Percentiles rank a stretch among this genome's conserved stretches.
Evolutionary conservation across 2,888 invertebrate species (phyloP).

Genomic region (Drosophila suboccidentalis): DNA sequence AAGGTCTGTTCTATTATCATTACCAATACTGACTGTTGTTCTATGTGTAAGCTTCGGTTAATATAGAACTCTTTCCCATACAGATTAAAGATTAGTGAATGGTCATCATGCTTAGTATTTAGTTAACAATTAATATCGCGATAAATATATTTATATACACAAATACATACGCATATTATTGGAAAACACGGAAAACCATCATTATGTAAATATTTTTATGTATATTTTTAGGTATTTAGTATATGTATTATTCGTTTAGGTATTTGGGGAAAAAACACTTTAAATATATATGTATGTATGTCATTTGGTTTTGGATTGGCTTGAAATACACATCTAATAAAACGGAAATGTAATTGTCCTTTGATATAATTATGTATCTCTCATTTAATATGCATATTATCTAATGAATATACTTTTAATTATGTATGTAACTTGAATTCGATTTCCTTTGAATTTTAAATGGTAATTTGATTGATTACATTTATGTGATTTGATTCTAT

Average conservation of each 20-base stretch:
- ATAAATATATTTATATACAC: slow-evolving; percentile 53
- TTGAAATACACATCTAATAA: slow-evolving; percentile 72
- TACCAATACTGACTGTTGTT: slow-evolving; percentile 74
- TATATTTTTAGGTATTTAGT: slow-evolving; percentile 34
- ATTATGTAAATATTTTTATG: slow-evolving; percentile 51
- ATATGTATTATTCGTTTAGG: slow-evolving; percentile 35
- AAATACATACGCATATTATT: slow-evolving; percentile 60
- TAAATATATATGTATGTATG: slow-evolving; percentile 37
- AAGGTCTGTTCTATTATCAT: slow-evolving; percentile 6
- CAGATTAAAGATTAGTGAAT: slow-evolving; percentile 34
- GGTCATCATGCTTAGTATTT: slow-evolving; percentile 78
- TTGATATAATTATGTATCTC: slow-evolving; percentile 57
- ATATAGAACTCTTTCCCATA: slow-evolving; percentile 12
- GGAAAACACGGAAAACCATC: slow-evolving; percentile 79
- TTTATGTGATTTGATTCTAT: slow-evolving; percentile 55
- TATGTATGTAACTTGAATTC: slow-evolving; percentile 57
- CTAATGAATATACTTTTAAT: slow-evolving; percentile 37
- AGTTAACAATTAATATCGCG: slow-evolving; percentile 70
- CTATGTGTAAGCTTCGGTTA: slow-evolving; percentile 25
- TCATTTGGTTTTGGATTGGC: slow-evolving; percentile 34
- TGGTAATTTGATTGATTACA: slow-evolving; percentile 61
- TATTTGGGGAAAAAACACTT: slow-evolving; percentile 50
- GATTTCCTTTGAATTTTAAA: slow-evolving; percentile 29
- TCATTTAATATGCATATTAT: slow-evolving; percentile 48
- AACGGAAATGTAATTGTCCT: slow-evolving; percentile 62